Conservation (phyloP, 2,797 vertebrate species). For the Craterocephalus amniculus region DNA sequence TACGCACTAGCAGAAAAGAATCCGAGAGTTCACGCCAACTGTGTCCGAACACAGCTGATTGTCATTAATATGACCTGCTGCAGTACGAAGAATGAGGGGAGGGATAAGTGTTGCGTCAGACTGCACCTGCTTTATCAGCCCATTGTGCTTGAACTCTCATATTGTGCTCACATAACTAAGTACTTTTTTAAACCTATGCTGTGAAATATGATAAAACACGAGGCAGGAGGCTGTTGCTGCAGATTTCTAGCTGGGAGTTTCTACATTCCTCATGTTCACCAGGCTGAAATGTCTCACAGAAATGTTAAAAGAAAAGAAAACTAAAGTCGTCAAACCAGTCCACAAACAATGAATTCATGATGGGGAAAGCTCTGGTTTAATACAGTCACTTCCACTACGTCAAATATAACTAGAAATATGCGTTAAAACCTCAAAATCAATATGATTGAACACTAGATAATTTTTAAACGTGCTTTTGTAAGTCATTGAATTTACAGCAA, state of each 20-base stretch:
- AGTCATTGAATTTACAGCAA: constrained; percentile 4
- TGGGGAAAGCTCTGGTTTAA: neutral
- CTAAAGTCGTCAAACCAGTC: neutral
- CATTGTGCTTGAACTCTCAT: neutral
- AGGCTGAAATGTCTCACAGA: neutral
- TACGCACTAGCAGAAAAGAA: constrained; percentile 9
- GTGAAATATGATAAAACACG: constrained; percentile 7
- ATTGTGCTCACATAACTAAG: constrained; percentile 6
- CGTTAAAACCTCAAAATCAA: neutral
- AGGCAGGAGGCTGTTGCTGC: constrained; percentile 7
- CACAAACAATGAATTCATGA: neutral
- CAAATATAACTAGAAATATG: neutral
- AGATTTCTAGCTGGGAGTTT: constrained; percentile 1
- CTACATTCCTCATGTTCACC: constrained; percentile 11
- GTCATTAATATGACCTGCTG: constrained; percentile 9
- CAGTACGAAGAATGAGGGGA: neutral
- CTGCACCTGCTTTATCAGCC: constrained; percentile 29
- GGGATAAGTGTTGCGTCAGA: neutral
- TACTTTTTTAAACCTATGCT: neutral
- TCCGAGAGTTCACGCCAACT: constrained; percentile 4
- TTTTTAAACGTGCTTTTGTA: constrained; percentile 20
- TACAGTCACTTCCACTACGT: neutral
- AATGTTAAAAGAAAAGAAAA: neutral
- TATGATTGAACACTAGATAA: neutral
- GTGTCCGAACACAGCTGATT: constrained; percentile 9